phyloP scores from a whole-genome alignment of 2,888 invertebrate species.

The Apodemia mormo region DNA sequence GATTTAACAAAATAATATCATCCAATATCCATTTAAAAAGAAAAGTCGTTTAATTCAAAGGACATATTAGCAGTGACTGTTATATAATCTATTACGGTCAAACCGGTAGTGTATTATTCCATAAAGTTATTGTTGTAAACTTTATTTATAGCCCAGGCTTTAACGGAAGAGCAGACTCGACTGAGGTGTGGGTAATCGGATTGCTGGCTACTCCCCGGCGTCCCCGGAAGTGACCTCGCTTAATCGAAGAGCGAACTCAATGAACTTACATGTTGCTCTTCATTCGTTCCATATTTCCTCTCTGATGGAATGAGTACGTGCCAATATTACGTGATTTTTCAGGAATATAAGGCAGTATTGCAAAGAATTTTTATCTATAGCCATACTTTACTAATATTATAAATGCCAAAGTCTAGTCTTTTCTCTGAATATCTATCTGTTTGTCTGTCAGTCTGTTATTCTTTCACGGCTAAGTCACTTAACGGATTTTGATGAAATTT shows the following conservation, averaged over 20 bases:
- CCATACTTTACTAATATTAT: no score
- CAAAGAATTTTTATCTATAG: no score
- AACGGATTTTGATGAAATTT: no score
- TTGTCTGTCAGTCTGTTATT: no score
- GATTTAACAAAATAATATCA: no score
- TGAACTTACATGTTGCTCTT: slow-evolving; percentile 55
- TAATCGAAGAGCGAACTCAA: slow-evolving; percentile 62
- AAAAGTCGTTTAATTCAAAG: no score
- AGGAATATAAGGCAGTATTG: background rate
- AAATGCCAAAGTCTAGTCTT: no score
- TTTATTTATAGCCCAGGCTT: slow-evolving; percentile 32
- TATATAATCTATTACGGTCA: background rate
- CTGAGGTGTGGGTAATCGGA: slow-evolving; percentile 58
- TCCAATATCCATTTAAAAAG: no score
- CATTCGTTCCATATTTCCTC: slow-evolving; percentile 40
- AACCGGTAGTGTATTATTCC: background rate
- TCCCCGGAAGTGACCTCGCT: slow-evolving; percentile 69
- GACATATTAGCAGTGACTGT: no score
- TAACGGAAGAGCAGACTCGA: slow-evolving; percentile 52
- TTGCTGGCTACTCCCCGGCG: slow-evolving; percentile 54
- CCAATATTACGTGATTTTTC: background rate
- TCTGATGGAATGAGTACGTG: slow-evolving; percentile 21
- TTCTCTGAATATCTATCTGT: no score
- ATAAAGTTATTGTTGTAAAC: slow-evolving; percentile 23
- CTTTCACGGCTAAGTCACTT: no score